Percentiles rank a stretch among this genome's conserved stretches.
Conservation (phyloP, 2,113 vertebrate genomes). For the Varanus salvator region DNA sequence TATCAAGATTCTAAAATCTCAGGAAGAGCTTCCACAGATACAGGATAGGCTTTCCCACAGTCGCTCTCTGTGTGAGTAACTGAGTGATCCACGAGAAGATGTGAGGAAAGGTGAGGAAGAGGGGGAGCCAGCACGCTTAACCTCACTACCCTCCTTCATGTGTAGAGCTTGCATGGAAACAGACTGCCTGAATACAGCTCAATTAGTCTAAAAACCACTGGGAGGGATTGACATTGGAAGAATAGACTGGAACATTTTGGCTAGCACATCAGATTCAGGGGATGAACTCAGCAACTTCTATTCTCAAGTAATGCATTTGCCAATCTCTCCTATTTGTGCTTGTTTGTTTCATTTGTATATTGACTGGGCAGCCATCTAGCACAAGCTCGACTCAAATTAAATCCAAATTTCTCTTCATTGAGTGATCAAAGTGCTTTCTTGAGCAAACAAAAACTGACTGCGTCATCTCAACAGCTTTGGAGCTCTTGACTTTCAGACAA, state of each 20-base stretch:
- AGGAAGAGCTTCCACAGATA: no score
- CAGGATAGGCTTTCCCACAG: no score
- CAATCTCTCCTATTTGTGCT: slow-evolving; percentile 26
- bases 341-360: slow-evolving; percentile 18
- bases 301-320: slow-evolving; percentile 39
- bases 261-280: slow-evolving; percentile 42
- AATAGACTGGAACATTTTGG: accelerated
- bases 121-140: no score
- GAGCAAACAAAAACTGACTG: slow-evolving; percentile 56
- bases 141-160: no score
- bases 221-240: slow-evolving; percentile 11
- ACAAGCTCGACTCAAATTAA: slow-evolving; percentile 51
- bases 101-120: no score
- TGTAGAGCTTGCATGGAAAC: no score
- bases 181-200: no score
- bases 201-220: not conserved
- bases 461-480: slow-evolving; percentile 46
- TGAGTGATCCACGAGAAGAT: no score
- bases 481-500: slow-evolving; percentile 50
- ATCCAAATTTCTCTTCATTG: slow-evolving; percentile 57
- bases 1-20: no score
- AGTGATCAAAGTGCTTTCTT: slow-evolving; percentile 52
- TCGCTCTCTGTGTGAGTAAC: no score
- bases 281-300: slow-evolving; percentile 32
- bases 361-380: slow-evolving; percentile 46